A percentile compares a stretch with the other conserved stretches of the same genome.
These are phyloP conservation scores for Plodia interpunctella DNA, from an alignment of 1,140 invertebrate species.

Conservation along the genomic window DNA sequence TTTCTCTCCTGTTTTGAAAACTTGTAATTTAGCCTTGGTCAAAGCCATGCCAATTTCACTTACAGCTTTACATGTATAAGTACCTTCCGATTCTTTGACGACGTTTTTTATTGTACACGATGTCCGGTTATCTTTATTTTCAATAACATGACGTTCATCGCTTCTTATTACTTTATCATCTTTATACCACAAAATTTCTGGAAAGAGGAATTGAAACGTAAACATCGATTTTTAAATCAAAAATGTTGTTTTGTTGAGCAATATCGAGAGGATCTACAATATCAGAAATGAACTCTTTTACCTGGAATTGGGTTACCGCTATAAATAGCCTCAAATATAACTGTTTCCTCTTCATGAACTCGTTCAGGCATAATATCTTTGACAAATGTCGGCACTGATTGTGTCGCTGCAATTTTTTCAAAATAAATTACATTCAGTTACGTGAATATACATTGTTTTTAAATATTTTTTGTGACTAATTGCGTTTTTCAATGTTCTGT, in stretches of 20 bases:
- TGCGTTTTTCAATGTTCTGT: too few species aligned
- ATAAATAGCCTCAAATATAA: slow-evolving; percentile 86
- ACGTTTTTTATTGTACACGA: slow-evolving; percentile 83
- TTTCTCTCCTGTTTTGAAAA: slow-evolving; percentile 60
- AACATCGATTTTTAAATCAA: background rate
- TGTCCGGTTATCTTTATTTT: slow-evolving; percentile 85
- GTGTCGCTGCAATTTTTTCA: slow-evolving; percentile 86
- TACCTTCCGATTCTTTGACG: slow-evolving; percentile 85
- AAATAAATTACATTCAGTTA: too few species aligned
- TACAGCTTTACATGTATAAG: slow-evolving; percentile 91
- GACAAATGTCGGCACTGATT: slow-evolving; percentile 88
- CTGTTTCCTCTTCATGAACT: slow-evolving; percentile 84
- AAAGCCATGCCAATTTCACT: slow-evolving; percentile 89
- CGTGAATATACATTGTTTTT: too few species aligned
- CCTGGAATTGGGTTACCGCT: slow-evolving; percentile 91
- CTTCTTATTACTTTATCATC: slow-evolving; percentile 88
- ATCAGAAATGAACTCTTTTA: too few species aligned
- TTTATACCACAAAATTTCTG: slow-evolving; percentile 94
- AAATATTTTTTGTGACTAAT: too few species aligned
- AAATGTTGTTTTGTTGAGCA: background rate
- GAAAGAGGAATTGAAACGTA: slow-evolving; percentile 33
- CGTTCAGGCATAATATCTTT: slow-evolving; percentile 87
- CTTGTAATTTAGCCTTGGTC: slow-evolving; percentile 87
- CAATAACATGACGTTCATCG: slow-evolving; percentile 83
- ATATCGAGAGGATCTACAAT: too few species aligned